Percentiles rank a stretch among this genome's conserved stretches.
Evolutionary conservation across 1,140 invertebrate species (phyloP).

Genomic region (Calosoma granatense): DNA sequence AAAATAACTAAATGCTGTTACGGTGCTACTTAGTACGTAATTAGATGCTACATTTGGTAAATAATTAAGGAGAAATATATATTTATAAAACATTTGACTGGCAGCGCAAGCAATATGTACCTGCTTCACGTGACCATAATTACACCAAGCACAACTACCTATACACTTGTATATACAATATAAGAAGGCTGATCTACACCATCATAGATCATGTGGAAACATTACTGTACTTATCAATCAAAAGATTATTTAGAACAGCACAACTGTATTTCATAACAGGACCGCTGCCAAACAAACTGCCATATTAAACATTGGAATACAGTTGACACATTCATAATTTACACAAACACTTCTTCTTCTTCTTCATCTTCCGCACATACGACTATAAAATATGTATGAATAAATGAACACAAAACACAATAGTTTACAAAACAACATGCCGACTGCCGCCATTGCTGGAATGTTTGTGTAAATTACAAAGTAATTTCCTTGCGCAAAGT

Average conservation of each 20-base stretch:
- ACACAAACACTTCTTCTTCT: too few relatives aligned
- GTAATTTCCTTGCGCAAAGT: too few relatives aligned
- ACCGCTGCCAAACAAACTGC: too few relatives aligned
- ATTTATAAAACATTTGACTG: too few relatives aligned
- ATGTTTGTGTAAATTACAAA: too few relatives aligned
- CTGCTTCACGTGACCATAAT: not conserved
- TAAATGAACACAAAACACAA: too few relatives aligned
- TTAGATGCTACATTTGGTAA: not conserved
- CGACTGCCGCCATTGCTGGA: too few relatives aligned
- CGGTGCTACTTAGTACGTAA: not conserved
- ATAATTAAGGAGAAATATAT: not conserved
- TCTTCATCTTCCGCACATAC: too few relatives aligned
- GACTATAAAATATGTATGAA: too few relatives aligned
- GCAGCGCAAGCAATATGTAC: not conserved
- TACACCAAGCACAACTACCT: not conserved
- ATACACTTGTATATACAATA: not conserved
- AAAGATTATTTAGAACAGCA: not conserved
- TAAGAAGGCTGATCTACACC: not conserved
- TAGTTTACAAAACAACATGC: too few relatives aligned
- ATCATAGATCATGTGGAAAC: not conserved
- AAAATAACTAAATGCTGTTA: not conserved
- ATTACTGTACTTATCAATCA: not conserved
- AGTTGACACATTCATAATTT: too few relatives aligned
- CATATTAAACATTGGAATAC: too few relatives aligned
- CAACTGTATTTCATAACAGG: not conserved